Evolutionary conservation across 2,797 vertebrate genomes (phyloP).

Genomic region (Myotis pilosus): DNA sequence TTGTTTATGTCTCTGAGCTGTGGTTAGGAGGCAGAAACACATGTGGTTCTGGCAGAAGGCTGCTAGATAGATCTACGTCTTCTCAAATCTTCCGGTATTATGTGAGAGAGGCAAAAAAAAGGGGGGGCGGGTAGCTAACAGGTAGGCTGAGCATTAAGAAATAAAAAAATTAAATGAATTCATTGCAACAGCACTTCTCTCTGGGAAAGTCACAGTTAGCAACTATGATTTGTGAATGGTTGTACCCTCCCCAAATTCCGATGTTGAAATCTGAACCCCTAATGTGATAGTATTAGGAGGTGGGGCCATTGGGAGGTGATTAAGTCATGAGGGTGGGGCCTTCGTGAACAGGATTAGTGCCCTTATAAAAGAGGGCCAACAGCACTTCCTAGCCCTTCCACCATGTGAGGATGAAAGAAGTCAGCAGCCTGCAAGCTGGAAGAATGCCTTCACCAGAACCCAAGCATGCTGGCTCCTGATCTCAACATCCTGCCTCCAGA

Average conservation of each 20-base stretch:
- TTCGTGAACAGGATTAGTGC: background rate
- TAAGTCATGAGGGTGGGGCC: background rate
- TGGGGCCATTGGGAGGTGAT: background rate
- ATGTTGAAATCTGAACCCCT: background rate
- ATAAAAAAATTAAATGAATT: background rate
- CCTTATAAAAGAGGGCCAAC: background rate
- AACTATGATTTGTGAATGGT: background rate
- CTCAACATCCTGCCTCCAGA: background rate
- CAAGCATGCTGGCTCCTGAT: background rate
- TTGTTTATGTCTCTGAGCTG: background rate
- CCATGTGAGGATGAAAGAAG: background rate
- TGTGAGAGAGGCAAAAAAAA: background rate
- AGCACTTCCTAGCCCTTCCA: background rate
- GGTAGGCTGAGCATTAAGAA: background rate
- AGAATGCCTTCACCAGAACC: background rate
- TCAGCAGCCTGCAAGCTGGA: background rate
- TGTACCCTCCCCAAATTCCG: background rate
- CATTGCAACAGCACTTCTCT: background rate
- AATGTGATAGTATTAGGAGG: background rate
- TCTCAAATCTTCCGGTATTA: background rate
- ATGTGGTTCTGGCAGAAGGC: background rate
- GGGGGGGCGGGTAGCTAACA: background rate
- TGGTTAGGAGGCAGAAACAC: background rate
- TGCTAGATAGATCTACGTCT: background rate
- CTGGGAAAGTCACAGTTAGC: background rate